These are phyloP conservation scores for Etheostoma spectabile DNA, from an alignment of 2,113 vertebrate species.

Conservation along the genomic window DNA sequence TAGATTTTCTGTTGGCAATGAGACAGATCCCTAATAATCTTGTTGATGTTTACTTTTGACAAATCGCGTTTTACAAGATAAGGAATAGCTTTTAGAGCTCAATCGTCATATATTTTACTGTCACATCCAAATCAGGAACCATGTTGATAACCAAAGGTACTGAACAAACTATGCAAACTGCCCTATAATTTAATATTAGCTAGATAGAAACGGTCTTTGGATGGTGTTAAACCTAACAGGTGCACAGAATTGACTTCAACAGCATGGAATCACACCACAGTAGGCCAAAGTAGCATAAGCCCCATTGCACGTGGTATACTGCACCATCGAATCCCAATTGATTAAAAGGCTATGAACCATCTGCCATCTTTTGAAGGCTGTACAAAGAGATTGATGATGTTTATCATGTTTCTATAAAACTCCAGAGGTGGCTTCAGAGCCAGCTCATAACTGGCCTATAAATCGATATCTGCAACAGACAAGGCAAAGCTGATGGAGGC, in stretches of 20 bases:
- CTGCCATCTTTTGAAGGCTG: slow-evolving; percentile 73
- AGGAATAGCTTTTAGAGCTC: slow-evolving; percentile 16
- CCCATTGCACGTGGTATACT: slow-evolving; percentile 55
- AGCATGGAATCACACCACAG: slow-evolving; percentile 29
- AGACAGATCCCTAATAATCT: slow-evolving; percentile 32
- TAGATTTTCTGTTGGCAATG: slow-evolving; percentile 23
- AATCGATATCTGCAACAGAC: slow-evolving; percentile 75
- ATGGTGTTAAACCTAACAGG: slow-evolving; percentile 34
- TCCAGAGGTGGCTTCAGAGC: slow-evolving; percentile 71
- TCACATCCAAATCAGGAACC: slow-evolving; percentile 7
- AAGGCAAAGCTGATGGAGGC: slow-evolving; percentile 75
- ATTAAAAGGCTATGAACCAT: slow-evolving; percentile 76
- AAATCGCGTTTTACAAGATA: slow-evolving; percentile 24
- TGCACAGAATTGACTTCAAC: slow-evolving; percentile 41
- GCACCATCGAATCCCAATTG: slow-evolving; percentile 64
- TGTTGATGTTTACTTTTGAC: slow-evolving; percentile 16
- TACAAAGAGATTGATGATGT: slow-evolving; percentile 79
- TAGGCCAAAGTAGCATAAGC: slow-evolving; percentile 45
- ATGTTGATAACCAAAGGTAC: neutral
- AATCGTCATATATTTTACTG: slow-evolving; percentile 2
- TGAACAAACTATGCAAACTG: neutral
- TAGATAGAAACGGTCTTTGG: neutral
- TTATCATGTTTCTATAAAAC: slow-evolving; percentile 78
- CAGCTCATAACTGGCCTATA: slow-evolving; percentile 69
- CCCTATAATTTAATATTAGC: neutral